Evolutionary conservation across 2,888 invertebrate species (phyloP), one percentile per base, ranked within the genome.

Genomic region (Cheilosia soror): DNA sequence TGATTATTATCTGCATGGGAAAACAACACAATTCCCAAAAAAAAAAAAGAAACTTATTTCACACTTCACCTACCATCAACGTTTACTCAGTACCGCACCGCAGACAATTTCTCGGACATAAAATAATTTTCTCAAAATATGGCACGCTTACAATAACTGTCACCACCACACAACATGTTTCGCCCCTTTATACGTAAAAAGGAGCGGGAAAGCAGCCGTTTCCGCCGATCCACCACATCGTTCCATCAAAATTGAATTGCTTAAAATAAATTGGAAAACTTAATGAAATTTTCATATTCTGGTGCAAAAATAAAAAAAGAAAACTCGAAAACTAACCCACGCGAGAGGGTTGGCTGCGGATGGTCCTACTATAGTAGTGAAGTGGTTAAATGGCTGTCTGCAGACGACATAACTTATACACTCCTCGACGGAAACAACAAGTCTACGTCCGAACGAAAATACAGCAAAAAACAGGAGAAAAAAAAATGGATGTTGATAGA

Each of bases 211-310:
- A 25, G 9, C 7, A 27, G 20, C 44, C 53, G n/a, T 73, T 73
- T 63, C 62, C 63, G 53, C 25, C 31, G 62, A 73, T 55, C 53
- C 63, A 63, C 63, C 73, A 63, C 53, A 73, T 73, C 31, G 73
- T 63, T 55, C 44, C 68, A 62, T 62, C 68, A 62, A 77, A 77
- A 77, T 77, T 69, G 77, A 77, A 77, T 77, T 77, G 77, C 77
- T 69, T 77, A 62, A 68, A 75, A 75, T 75, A 75, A 75, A 75
- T 75, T 75, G 75, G 75, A 66, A 75, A 77, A 69, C 77, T 77
- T 77, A 77, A 77, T 77, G 77, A 77, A 77, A 77, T 77, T 77
- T 77, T 77, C 77, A 77, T 77, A 77, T 62, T 77, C 77, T 42
- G 66, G 40, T 42, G 42, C 13, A 65, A 55, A 63, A 73, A 58